These are phyloP conservation scores for Lepidotrigona ventralis DNA, from an alignment of 1,140 invertebrate genomes.

Conservation along the genomic window DNA sequence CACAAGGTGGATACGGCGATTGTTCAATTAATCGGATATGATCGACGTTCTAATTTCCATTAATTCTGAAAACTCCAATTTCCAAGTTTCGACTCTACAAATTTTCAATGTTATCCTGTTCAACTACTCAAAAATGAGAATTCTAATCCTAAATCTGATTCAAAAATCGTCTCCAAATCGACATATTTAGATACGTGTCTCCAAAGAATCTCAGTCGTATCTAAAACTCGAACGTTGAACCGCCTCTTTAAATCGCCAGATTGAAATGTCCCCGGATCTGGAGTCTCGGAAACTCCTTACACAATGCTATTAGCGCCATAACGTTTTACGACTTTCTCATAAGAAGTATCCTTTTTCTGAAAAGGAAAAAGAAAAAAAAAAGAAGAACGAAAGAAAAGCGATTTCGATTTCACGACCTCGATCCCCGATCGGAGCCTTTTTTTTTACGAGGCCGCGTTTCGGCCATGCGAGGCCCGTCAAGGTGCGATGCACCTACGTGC, in stretches of 20 bases:
- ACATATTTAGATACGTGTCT: no score
- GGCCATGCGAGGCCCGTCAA: conserved; percentile 49
- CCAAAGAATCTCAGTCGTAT: no score
- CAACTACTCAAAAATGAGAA: neutral
- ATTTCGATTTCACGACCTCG: neutral
- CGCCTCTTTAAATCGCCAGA: no score
- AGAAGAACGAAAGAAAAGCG: neutral
- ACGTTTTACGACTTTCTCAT: neutral
- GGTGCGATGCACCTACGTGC: conserved; percentile 74
- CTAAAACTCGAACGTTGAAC: no score
- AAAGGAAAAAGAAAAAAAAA: neutral
- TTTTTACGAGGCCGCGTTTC: conserved; percentile 13
- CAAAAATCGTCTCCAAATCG: neutral
- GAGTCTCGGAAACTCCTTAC: neutral
- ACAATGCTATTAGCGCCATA: neutral
- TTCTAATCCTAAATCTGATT: neutral
- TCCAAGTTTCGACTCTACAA: no score
- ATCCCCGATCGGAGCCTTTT: neutral
- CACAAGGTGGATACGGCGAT: neutral
- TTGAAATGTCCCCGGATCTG: neutral
- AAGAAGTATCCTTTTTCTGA: no score
- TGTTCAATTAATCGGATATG: neutral
- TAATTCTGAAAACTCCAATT: no score
- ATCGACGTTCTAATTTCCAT: neutral
- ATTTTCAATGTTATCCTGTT: neutral